Evolutionary conservation across 2,113 vertebrate species (phyloP).

Genomic region (Melierax canorus): DNA sequence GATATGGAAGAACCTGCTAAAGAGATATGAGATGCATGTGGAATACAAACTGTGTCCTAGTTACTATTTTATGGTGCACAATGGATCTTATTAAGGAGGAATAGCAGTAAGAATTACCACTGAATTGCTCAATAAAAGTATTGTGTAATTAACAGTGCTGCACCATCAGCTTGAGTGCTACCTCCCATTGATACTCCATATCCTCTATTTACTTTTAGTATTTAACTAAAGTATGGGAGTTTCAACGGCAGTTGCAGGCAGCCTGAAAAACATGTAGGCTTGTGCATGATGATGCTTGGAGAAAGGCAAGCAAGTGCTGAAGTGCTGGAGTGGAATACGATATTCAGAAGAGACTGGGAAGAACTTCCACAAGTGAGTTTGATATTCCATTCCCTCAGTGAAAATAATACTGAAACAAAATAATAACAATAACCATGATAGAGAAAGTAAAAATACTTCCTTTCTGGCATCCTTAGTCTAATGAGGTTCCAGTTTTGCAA

Average conservation of each 20-base stretch:
- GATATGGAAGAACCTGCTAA: slow-evolving; percentile 79
- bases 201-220: slow-evolving; percentile 66
- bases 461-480: not conserved
- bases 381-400: not conserved
- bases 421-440: not conserved
- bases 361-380: not conserved
- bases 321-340: not conserved
- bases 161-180: slow-evolving; percentile 71
- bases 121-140: slow-evolving; percentile 80
- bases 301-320: not conserved
- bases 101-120: slow-evolving; percentile 77
- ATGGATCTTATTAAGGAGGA: slow-evolving; percentile 84
- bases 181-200: slow-evolving; percentile 73
- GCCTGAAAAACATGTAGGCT: slow-evolving; percentile 32
- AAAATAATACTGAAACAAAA: not conserved
- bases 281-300: not conserved
- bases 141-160: slow-evolving; percentile 79
- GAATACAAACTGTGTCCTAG: slow-evolving; percentile 80
- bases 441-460: not conserved
- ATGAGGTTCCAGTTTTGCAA: not conserved
- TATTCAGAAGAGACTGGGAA: not conserved
- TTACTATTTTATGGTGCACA: slow-evolving; percentile 80
- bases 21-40: slow-evolving; percentile 75
- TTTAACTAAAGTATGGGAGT: slow-evolving; percentile 63
- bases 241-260: slow-evolving; percentile 28